Percentiles rank a stretch among this genome's conserved stretches.
phyloP scores from a whole-genome alignment of 2,888 invertebrate species.

The Dicycla oo region DNA sequence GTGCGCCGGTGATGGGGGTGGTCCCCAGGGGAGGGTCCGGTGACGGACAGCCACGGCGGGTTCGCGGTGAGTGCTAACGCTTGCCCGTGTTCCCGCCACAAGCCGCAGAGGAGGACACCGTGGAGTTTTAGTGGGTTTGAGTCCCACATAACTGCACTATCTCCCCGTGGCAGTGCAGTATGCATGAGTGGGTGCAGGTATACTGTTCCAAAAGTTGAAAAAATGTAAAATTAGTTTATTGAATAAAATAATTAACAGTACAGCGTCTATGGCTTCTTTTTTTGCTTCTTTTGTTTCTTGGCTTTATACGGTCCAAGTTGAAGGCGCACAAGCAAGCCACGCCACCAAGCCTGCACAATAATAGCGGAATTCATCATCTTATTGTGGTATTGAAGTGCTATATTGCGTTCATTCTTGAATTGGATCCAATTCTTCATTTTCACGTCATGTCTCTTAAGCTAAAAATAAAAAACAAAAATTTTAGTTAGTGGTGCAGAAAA shows the following conservation, averaged over 20 bases:
- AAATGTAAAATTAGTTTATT: slow-evolving; percentile 44
- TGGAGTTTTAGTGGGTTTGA: too few relatives aligned
- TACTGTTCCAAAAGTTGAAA: background rate
- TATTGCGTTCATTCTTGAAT: slow-evolving; percentile 81
- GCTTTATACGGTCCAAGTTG: slow-evolving; percentile 79
- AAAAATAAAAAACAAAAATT: background rate
- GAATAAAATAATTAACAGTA: slow-evolving; percentile 35
- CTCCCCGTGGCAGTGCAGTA: too few relatives aligned
- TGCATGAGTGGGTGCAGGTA: too few relatives aligned
- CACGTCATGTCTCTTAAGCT: slow-evolving; percentile 75
- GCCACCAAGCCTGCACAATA: slow-evolving; percentile 86
- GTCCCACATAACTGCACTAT: too few relatives aligned
- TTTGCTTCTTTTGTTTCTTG: slow-evolving; percentile 59
- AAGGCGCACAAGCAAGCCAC: slow-evolving; percentile 82
- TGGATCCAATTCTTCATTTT: slow-evolving; percentile 76
- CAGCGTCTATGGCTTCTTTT: slow-evolving; percentile 3
- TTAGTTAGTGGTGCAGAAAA: background rate
- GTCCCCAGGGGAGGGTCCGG: too few relatives aligned
- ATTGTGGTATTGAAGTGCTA: slow-evolving; percentile 73
- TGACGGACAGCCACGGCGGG: too few relatives aligned
- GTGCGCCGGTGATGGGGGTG: too few relatives aligned
- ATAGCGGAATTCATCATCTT: slow-evolving; percentile 81
- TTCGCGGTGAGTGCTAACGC: too few relatives aligned
- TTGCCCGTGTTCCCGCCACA: too few relatives aligned
- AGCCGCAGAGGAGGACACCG: too few relatives aligned